A percentile compares a stretch with the other conserved stretches of the same genome.
These are phyloP conservation scores for Thecophora atra DNA, from an alignment of 2,888 invertebrate species.

Conservation along the genomic window DNA sequence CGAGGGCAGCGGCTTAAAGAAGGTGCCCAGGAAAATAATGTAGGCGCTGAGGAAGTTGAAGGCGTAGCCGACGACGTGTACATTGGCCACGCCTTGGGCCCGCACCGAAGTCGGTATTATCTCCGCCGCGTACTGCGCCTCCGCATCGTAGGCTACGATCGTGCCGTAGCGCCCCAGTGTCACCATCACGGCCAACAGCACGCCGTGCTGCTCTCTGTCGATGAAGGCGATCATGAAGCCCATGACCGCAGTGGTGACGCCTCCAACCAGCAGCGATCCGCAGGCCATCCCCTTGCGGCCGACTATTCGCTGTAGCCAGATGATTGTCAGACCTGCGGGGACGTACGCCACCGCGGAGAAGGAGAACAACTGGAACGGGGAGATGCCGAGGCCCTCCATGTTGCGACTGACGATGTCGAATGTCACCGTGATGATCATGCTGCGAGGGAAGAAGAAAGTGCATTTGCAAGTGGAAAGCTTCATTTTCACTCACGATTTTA, in stretches of 20 bases:
- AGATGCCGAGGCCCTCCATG: slow-evolving; percentile 68
- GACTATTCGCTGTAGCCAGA: slow-evolving; percentile 58
- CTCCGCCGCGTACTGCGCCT: slow-evolving; percentile 72
- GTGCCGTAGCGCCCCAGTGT: slow-evolving; percentile 69
- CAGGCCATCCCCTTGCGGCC: slow-evolving; percentile 69
- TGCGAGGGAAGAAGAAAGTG: not conserved
- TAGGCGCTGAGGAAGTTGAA: slow-evolving; percentile 70
- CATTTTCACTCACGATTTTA: slow-evolving; percentile 68
- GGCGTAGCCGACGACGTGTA: slow-evolving; percentile 70
- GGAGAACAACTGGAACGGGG: slow-evolving; percentile 69
- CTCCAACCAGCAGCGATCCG: slow-evolving; percentile 67
- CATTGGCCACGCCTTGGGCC: slow-evolving; percentile 70
- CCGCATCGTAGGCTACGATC: slow-evolving; percentile 71
- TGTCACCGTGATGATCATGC: slow-evolving; percentile 69
- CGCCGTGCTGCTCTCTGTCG: slow-evolving; percentile 56
- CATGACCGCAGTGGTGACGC: slow-evolving; percentile 66
- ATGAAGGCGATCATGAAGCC: slow-evolving; percentile 65
- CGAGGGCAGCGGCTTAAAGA: slow-evolving; percentile 67
- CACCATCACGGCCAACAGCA: slow-evolving; percentile 65
- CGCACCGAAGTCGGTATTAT: slow-evolving; percentile 71
- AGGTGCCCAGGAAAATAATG: slow-evolving; percentile 66
- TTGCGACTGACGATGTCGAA: slow-evolving; percentile 70
- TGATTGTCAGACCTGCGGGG: slow-evolving; percentile 65
- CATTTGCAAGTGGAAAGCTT: not conserved
- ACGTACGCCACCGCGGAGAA: slow-evolving; percentile 68